Percentiles rank a stretch among this genome's conserved stretches.
phyloP scores from a whole-genome alignment of 1,140 invertebrate genomes.

The Pseudomyrmex flavicornis region DNA sequence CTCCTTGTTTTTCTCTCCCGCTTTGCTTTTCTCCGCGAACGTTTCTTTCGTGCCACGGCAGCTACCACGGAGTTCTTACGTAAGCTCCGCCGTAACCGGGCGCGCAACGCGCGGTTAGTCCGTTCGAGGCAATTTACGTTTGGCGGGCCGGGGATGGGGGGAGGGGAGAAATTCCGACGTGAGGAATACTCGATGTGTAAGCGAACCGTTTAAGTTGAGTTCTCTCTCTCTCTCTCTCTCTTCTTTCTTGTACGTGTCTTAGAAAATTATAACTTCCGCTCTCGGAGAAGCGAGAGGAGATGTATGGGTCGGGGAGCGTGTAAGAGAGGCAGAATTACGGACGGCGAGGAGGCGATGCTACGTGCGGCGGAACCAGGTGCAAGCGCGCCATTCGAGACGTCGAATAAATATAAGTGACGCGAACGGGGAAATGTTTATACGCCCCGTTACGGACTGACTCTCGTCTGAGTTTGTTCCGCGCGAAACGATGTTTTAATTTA shows the following conservation, averaged over 20 bases:
- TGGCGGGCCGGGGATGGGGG: constrained; percentile 5
- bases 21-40: neutral
- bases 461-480: too few species aligned
- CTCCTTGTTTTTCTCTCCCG: neutral
- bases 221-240: neutral
- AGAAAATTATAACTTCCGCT: constrained; percentile 59
- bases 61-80: constrained; percentile 47
- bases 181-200: constrained; percentile 28
- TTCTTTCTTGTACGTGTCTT: constrained; percentile 1
- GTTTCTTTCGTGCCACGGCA: constrained; percentile 29
- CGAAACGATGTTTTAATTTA: too few species aligned
- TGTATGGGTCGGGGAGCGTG: neutral
- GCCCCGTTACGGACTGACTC: too few species aligned
- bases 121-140: constrained; percentile 57
- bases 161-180: constrained; percentile 42
- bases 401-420: too few species aligned
- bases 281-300: constrained; percentile 1
- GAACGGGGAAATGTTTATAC: too few species aligned
- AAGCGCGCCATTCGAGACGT: too few species aligned
- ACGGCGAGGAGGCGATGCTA: neutral
- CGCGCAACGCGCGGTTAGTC: constrained; percentile 23
- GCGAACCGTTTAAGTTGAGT: constrained; percentile 7
- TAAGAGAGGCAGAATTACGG: constrained; percentile 25
- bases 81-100: constrained; percentile 41
- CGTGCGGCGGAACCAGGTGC: too few species aligned